These are phyloP conservation scores for Rhabdornis inornatus DNA, from an alignment of 2,113 vertebrate species.

Conservation along the genomic window DNA sequence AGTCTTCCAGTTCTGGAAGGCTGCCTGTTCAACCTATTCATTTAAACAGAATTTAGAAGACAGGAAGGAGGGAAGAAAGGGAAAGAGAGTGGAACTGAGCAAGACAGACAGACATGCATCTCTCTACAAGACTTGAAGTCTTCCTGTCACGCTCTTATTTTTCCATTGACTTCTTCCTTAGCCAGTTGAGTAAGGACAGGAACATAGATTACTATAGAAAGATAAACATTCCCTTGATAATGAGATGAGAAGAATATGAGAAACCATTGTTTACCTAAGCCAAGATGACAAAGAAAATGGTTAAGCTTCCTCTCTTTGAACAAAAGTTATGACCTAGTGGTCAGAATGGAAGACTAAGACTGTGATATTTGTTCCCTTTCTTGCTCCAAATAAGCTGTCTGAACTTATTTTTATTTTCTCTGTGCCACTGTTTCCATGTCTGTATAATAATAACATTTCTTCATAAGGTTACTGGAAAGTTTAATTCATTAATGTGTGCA, in stretches of 20 bases:
- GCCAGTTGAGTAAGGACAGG: background rate
- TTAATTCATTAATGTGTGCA: slow-evolving; percentile 8
- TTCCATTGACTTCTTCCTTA: background rate
- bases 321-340: background rate
- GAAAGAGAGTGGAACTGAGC: background rate
- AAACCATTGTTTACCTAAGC: background rate
- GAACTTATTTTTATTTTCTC: background rate
- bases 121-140: background rate
- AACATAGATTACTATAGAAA: background rate
- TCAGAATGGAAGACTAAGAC: background rate
- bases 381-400: background rate
- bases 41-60: background rate
- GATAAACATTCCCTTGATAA: background rate
- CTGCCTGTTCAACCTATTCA: background rate
- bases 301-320: background rate
- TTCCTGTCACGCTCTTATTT: background rate
- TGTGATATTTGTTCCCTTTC: background rate
- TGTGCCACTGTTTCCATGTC: background rate
- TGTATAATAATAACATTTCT: background rate
- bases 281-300: background rate
- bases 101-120: background rate
- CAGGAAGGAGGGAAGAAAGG: background rate
- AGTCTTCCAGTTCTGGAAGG: background rate
- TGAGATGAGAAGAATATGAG: background rate
- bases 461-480: background rate